Conservation (phyloP, 2,888 invertebrate genomes). For the Venusia cambrica region DNA sequence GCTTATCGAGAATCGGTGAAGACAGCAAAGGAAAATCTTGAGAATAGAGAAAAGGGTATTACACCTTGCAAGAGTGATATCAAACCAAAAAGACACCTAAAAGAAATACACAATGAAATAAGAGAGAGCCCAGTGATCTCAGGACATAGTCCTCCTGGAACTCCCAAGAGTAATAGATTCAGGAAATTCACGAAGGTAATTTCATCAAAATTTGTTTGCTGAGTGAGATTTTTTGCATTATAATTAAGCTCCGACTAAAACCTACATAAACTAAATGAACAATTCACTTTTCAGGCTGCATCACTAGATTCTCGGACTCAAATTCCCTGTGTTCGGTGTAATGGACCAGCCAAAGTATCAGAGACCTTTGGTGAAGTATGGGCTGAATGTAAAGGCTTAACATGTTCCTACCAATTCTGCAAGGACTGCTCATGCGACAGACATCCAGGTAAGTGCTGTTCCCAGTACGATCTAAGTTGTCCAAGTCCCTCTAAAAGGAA, state of each 20-base stretch:
- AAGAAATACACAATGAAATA: constrained; percentile 60
- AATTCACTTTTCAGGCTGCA: constrained; percentile 66
- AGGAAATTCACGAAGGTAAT: constrained; percentile 63
- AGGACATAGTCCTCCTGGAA: constrained; percentile 54
- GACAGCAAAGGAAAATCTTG: constrained; percentile 59
- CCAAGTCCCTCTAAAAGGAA: constrained; percentile 76
- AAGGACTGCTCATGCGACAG: constrained; percentile 66
- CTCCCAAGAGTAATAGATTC: constrained; percentile 66
- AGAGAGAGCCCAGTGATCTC: constrained; percentile 32
- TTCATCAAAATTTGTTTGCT: background rate
- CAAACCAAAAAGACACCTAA: constrained; percentile 43
- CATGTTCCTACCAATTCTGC: constrained; percentile 77
- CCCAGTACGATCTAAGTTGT: constrained; percentile 65
- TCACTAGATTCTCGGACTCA: constrained; percentile 60
- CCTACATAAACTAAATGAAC: no score
- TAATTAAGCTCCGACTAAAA: no score
- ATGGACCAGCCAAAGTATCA: constrained; percentile 66
- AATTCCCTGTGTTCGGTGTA: constrained; percentile 63
- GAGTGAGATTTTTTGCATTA: no score
- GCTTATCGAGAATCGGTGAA: constrained; percentile 48
- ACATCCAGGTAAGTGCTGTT: constrained; percentile 65
- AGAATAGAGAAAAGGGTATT: constrained; percentile 45
- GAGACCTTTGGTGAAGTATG: constrained; percentile 72
- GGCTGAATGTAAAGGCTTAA: constrained; percentile 73
- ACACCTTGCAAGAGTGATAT: constrained; percentile 35